Percentiles rank a stretch among this genome's conserved stretches.
Evolutionary conservation across 1,140 invertebrate species (phyloP).

Genomic region (Drosophila mayri): DNA sequence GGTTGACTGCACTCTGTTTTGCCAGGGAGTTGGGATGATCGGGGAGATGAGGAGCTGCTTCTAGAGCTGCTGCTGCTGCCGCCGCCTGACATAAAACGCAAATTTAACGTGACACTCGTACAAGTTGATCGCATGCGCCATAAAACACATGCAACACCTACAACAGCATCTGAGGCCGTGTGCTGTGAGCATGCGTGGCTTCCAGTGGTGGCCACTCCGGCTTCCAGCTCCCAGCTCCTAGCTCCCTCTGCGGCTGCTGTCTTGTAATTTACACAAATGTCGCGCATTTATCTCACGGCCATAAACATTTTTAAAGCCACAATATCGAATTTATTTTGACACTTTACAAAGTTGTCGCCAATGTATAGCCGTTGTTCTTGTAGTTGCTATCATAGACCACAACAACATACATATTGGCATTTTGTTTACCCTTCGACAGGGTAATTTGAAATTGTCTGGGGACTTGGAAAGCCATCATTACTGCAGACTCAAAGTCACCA

Average conservation of each 20-base stretch:
- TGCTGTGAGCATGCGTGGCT: conserved; percentile 68
- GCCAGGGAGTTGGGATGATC: conserved; percentile 18
- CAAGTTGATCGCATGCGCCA: conserved; percentile 82
- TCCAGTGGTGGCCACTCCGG: conserved; percentile 56
- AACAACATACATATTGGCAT: conserved; percentile 41
- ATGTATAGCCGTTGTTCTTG: conserved; percentile 52
- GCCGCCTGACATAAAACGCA: conserved; percentile 76
- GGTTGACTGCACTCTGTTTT: conserved; percentile 70
- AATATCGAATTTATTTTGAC: conserved; percentile 84
- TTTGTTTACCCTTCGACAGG: conserved; percentile 32
- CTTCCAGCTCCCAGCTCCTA: conserved; percentile 15
- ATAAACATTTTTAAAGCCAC: conserved; percentile 84
- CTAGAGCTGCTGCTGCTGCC: conserved; percentile 17
- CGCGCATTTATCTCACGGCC: conserved; percentile 77
- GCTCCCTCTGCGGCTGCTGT: conserved; percentile 54
- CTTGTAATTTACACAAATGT: conserved; percentile 83
- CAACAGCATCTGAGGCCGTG: conserved; percentile 51
- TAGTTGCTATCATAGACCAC: conserved; percentile 67
- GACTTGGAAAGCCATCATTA: conserved; percentile 4
- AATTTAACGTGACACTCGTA: conserved; percentile 82
- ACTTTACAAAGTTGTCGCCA: conserved; percentile 81
- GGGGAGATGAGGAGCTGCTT: background rate
- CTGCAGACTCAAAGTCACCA: conserved; percentile 1
- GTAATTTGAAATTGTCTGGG: conserved; percentile 11
- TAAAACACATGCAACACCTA: conserved; percentile 82